Conservation (phyloP, 2,113 vertebrate genomes). For the Equus quagga region DNA sequence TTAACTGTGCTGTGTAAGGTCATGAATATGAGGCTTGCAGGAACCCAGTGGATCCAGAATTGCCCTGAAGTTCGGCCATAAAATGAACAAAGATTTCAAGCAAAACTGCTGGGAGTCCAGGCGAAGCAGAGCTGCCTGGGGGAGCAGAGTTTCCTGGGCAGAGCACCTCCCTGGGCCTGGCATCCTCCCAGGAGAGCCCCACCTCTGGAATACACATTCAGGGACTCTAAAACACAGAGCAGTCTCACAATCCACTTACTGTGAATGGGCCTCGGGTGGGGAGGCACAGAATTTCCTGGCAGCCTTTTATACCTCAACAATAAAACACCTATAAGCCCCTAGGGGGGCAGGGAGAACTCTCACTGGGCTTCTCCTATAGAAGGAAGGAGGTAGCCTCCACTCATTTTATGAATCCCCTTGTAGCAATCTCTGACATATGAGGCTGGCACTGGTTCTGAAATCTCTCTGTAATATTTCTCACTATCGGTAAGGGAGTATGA, state of each 20-base stretch:
- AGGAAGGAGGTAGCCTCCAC: slow-evolving; percentile 5
- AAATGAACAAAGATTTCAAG: slow-evolving; percentile 70
- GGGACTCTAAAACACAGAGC: not conserved
- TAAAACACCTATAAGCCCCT: slow-evolving; percentile 63
- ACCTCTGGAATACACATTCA: not conserved
- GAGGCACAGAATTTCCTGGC: slow-evolving; percentile 49
- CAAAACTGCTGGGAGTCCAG: slow-evolving; percentile 26
- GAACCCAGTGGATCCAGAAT: slow-evolving; percentile 10
- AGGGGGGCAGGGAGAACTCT: not conserved
- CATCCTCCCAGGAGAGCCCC: slow-evolving; percentile 36
- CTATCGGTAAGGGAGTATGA: not conserved
- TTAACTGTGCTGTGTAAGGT: not conserved
- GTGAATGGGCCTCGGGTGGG: not conserved
- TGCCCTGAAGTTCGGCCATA: slow-evolving; percentile 57
- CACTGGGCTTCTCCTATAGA: not conserved
- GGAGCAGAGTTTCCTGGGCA: slow-evolving; percentile 66
- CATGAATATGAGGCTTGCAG: not conserved
- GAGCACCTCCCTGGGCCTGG: slow-evolving; percentile 40
- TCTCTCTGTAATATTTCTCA: not conserved
- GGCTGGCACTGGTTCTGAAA: not conserved
- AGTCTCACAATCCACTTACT: slow-evolving; percentile 35
- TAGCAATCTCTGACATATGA: not conserved
- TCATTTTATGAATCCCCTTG: not conserved
- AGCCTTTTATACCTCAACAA: slow-evolving; percentile 50
- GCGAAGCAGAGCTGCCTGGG: not conserved